These are phyloP conservation scores for Platalea minor DNA, from an alignment of 2,797 vertebrate species.

Conservation along the genomic window DNA sequence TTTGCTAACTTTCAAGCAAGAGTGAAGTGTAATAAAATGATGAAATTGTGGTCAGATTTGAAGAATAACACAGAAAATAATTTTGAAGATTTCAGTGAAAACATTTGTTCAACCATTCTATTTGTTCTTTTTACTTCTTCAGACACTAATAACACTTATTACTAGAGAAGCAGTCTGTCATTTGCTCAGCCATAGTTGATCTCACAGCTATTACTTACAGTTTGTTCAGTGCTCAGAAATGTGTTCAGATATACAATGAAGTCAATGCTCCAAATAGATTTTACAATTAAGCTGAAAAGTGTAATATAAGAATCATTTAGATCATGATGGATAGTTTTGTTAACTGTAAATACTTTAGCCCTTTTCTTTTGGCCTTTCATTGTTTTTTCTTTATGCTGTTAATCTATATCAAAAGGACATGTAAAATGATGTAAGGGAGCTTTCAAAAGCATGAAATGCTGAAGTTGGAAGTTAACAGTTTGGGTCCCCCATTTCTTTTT, in stretches of 20 bases:
- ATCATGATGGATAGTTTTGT: not conserved
- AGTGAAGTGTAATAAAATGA: not conserved
- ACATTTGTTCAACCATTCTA: not conserved
- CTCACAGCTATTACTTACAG: not conserved
- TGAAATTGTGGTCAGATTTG: not conserved
- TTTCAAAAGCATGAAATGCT: not conserved
- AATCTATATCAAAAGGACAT: not conserved
- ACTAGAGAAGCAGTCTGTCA: not conserved
- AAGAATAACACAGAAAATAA: not conserved
- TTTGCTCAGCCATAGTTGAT: not conserved
- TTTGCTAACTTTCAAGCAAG: not conserved
- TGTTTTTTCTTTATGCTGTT: not conserved
- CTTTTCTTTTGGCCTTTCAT: not conserved
- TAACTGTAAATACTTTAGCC: not conserved
- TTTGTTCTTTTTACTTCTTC: not conserved
- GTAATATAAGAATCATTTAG: not conserved
- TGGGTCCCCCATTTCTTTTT: not conserved
- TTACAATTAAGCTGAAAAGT: conserved; percentile 3
- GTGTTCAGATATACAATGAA: not conserved
- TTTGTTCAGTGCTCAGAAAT: not conserved
- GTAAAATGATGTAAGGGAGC: not conserved
- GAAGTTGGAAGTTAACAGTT: not conserved
- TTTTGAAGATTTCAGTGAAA: not conserved
- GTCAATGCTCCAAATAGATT: not conserved
- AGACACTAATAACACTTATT: not conserved